These are phyloP conservation scores for Odocoileus hemionus DNA, from an alignment of 2,113 vertebrate species.

Conservation along the genomic window DNA sequence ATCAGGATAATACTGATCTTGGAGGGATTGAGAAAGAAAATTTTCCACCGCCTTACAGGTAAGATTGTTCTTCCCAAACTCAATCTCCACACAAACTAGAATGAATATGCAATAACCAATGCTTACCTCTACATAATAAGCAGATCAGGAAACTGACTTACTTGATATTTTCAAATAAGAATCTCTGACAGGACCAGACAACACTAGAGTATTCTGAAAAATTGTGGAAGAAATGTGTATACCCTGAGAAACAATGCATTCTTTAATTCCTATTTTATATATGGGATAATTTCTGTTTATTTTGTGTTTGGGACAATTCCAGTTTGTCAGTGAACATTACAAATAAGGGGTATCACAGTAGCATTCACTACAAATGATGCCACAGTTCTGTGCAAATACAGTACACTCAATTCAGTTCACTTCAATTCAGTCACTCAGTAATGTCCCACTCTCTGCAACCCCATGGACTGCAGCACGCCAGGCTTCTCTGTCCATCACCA, in stretches of 20 bases:
- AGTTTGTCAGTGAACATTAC: not conserved
- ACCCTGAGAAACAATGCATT: not conserved
- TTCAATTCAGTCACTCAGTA: not conserved
- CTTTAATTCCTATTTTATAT: not conserved
- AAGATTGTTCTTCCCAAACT: not conserved
- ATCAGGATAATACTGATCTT: not conserved
- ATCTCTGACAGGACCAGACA: not conserved
- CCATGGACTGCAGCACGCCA: not conserved
- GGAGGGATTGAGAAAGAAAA: not conserved
- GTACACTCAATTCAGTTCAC: not conserved
- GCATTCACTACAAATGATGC: not conserved
- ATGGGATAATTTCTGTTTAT: not conserved
- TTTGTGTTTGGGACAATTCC: not conserved
- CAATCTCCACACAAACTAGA: not conserved
- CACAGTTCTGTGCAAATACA: not conserved
- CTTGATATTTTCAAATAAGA: not conserved
- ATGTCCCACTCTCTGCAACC: not conserved
- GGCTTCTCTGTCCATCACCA: not conserved
- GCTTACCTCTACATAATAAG: not conserved
- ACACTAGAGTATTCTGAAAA: not conserved
- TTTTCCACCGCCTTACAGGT: not conserved
- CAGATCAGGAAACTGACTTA: not conserved
- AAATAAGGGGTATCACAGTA: not conserved
- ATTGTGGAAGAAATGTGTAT: not conserved
- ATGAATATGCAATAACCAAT: not conserved